Base-by-base conservation (phyloP, 1,140 invertebrate genomes). In the Hypothenemus hampei region DNA sequence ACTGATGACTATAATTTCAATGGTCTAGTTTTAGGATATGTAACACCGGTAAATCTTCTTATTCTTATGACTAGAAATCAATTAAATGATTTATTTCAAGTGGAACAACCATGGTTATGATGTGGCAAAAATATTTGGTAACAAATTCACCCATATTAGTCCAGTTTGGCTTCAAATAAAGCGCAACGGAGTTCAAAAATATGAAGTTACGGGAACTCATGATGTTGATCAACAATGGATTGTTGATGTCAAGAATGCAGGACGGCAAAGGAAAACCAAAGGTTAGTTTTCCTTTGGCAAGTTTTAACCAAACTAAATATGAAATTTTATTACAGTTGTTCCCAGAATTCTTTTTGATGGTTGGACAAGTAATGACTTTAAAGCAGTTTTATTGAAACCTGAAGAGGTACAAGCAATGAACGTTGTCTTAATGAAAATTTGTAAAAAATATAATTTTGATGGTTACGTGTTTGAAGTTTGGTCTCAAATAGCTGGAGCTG, bases 21-120 rank as follows among this genome's bases (percentile, higher is more conserved):
- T 54, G 84, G 83, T 19, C 74, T 82, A 11, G 82, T 88, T 18
- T 73, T 97, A 22, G 93, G 88, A 46, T 96, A 92, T 73, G 88
- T 95, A 31, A 96, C 93, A 45, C 91, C 92, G 21, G 91, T 94
- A 77, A 79, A 79, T 77, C 48, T 31, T 43, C 44, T 44, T 43
- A 54, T 56, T 54, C 31, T 24, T 11, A 22, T 29, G 41, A 19
- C 29, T 21, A 53, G 23, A 11, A 24, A 43, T 46, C 15, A 37
- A 37, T 7, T 43, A 11, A 3, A 7, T 3, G 22, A 11, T n/a
- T n/a, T n/a, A n/a, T n/a, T n/a, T n/a, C n/a, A n/a, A n/a, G 92
- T 98, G 95, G 95, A 97, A 97, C 71, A 84, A 78, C 54, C 87
- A 91, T 77, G 95, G 94, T 0, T 94, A 97, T 75, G 89, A 96